phyloP scores from a whole-genome alignment of 2,113 vertebrate genomes.

The Andinoacara biseriatus region DNA sequence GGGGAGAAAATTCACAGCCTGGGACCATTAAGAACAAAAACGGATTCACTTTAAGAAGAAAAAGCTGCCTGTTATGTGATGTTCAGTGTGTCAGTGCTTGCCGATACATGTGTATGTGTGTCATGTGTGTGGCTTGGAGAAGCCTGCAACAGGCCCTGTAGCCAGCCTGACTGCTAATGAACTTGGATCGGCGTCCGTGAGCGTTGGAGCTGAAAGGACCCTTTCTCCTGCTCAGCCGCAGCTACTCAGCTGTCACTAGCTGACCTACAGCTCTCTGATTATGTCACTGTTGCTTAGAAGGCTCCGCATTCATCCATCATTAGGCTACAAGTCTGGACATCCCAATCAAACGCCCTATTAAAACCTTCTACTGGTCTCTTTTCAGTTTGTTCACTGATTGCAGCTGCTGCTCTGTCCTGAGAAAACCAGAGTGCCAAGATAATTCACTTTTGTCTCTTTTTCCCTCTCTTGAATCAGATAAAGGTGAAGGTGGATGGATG shows the following conservation, averaged over 20 bases:
- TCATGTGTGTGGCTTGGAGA: slow-evolving; percentile 59
- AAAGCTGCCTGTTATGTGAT: slow-evolving; percentile 65
- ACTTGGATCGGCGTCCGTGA: slow-evolving; percentile 63
- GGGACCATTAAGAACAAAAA: slow-evolving; percentile 60
- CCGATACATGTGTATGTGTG: slow-evolving; percentile 48
- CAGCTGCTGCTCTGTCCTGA: slow-evolving; percentile 61
- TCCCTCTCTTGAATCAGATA: background rate
- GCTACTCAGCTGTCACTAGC: slow-evolving; percentile 72
- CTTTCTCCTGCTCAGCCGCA: slow-evolving; percentile 66
- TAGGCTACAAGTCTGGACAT: slow-evolving; percentile 63
- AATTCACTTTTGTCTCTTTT: slow-evolving; percentile 7
- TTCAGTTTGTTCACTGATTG: slow-evolving; percentile 61
- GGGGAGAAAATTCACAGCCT: slow-evolving; percentile 66
- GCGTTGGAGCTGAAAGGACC: slow-evolving; percentile 71
- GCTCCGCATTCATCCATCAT: slow-evolving; percentile 72
- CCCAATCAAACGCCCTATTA: slow-evolving; percentile 73
- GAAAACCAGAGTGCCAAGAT: slow-evolving; percentile 12
- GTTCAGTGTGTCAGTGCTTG: slow-evolving; percentile 52
- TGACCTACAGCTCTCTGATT: slow-evolving; percentile 77
- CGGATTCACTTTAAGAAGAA: slow-evolving; percentile 63
- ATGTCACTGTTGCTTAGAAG: slow-evolving; percentile 75
- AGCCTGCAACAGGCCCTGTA: slow-evolving; percentile 63
- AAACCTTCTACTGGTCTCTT: slow-evolving; percentile 67
- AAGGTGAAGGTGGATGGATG: background rate
- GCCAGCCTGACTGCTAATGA: slow-evolving; percentile 81